Evolutionary conservation across 2,113 vertebrate species (phyloP), one percentile per base, ranked within the genome.

Genomic region (Onychostruthus taczanowskii): DNA sequence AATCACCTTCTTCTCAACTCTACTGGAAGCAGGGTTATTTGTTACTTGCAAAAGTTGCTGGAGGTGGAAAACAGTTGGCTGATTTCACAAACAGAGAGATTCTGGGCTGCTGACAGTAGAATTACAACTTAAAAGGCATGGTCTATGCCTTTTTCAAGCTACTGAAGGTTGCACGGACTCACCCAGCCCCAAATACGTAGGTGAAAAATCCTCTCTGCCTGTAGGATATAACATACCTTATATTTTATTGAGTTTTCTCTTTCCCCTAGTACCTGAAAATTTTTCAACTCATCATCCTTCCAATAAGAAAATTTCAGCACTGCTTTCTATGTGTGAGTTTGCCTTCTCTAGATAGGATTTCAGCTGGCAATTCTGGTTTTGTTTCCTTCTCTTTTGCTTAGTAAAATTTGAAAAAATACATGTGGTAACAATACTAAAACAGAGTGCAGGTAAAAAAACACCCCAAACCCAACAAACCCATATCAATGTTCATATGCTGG

Each of bases 111-210:
- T 62, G 52, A n/a, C 11, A 77, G 35, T 12, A 70, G 59, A 80
- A 87, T n/a, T 77, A 62, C 30, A 64, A 18, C 33, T 90, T 31
- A 73, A 43, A 66, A 41, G 39, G 27, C 4, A 2, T 9, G 13
- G n/a, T 46, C 63, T 31, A 3, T 37, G 13, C 14, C 49, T 28
- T 5, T 72, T 66, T n/a, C 31, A 49, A 67, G 46, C 11, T 73
- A 17, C 16, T 24, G 21, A 69, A 27, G 18, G 16, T 41, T 50
- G 8, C 21, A 35, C 1, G 4, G 33, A 61, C 22, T 53, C 30
- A 28, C 7, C 7, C 19, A 76, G n/a, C 28, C 28, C 37, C 37
- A 91, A 64, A 50, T 10, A 49, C 0, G 0, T 11, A 52, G 21
- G 31, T 58, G 26, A 80, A 62, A 75, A 50, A 87, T 39, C 30